phyloP scores from a whole-genome alignment of 1,140 invertebrate genomes.

The Drosophila punjabiensis region DNA sequence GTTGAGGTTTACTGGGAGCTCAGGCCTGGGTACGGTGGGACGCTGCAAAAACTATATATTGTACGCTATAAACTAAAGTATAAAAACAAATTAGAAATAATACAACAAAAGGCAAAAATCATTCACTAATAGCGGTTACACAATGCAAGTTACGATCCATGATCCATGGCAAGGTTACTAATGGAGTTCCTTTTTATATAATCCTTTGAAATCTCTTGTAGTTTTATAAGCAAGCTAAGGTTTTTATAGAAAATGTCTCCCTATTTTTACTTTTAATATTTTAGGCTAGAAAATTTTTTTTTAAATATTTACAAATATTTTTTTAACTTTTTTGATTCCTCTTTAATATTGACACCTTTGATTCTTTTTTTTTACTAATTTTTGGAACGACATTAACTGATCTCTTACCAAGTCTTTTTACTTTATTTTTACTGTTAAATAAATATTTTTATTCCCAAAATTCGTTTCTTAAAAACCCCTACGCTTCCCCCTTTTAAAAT shows the following conservation, averaged over 20 bases:
- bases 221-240: background rate
- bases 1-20: background rate
- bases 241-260: background rate
- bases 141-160: conserved; percentile 52
- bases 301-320: background rate
- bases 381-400: rapidly evolving
- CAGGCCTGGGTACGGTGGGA: background rate
- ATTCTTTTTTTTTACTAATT: background rate
- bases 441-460: background rate
- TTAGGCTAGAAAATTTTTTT: too few relatives aligned
- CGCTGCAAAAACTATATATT: conserved; percentile 20
- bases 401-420: background rate
- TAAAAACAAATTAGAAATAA: conserved; percentile 19
- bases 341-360: background rate
- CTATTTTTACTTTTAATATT: too few relatives aligned
- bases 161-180: conserved; percentile 1
- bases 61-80: conserved; percentile 15
- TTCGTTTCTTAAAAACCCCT: rapidly evolving
- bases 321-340: background rate
- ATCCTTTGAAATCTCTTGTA: background rate
- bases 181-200: background rate
- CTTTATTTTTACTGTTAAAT: background rate
- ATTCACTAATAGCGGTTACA: conserved; percentile 77
- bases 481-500: background rate
- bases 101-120: conserved; percentile 64